These are phyloP conservation scores for Dilophus febrilis DNA, from an alignment of 2,888 invertebrate genomes.

Conservation along the genomic window DNA sequence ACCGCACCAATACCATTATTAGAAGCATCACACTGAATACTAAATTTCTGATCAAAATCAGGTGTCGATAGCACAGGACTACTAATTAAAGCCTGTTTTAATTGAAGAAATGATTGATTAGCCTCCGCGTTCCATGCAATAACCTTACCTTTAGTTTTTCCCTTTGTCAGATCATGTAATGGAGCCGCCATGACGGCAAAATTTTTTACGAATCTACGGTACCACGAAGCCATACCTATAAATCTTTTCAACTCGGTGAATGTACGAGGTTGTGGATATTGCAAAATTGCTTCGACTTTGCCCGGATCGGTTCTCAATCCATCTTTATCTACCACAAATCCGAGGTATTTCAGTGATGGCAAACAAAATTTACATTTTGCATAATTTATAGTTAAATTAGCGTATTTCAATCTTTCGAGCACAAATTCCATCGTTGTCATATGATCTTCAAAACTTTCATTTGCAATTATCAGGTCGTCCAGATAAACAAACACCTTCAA, in stretches of 20 bases:
- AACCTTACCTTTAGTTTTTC: too few species aligned
- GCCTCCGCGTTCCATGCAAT: too few species aligned
- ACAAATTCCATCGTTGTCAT: constrained; percentile 10
- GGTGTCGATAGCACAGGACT: too few species aligned
- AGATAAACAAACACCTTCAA: constrained; percentile 13
- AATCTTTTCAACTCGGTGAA: neutral
- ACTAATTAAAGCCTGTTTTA: too few species aligned
- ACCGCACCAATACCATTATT: too few species aligned
- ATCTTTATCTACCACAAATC: constrained; percentile 15
- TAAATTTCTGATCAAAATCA: too few species aligned
- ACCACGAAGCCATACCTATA: neutral
- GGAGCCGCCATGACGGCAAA: neutral
- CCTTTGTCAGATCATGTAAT: too few species aligned
- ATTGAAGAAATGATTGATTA: too few species aligned
- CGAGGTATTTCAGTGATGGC: constrained; percentile 15
- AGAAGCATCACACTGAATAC: too few species aligned
- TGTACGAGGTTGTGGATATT: constrained; percentile 4
- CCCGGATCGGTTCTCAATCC: constrained; percentile 14
- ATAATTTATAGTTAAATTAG: constrained; percentile 15
- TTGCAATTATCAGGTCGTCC: constrained; percentile 14
- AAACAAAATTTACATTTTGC: constrained; percentile 14
- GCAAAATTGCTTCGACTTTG: constrained; percentile 9
- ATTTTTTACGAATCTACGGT: neutral
- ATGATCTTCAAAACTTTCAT: constrained; percentile 12
- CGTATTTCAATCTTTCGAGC: constrained; percentile 9